phyloP scores from a whole-genome alignment of 2,113 vertebrate genomes.

The Octodon degus region DNA sequence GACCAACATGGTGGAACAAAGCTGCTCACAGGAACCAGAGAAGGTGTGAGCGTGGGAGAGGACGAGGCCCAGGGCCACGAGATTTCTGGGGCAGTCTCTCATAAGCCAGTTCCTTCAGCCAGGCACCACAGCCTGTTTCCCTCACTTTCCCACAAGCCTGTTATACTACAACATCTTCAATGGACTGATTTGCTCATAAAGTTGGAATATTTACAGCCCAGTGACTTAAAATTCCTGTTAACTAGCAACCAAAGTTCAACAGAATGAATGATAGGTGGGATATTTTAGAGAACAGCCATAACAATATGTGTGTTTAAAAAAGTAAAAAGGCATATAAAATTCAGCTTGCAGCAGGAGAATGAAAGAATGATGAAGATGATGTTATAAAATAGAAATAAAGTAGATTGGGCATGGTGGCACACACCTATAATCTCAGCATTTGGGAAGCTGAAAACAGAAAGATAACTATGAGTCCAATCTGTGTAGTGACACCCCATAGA shows the following conservation, averaged over 20 bases:
- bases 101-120: neutral
- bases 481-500: too few relatives aligned
- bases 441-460: too few relatives aligned
- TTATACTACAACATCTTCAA: neutral
- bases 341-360: neutral
- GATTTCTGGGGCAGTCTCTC: neutral
- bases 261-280: neutral
- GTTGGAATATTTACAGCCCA: neutral
- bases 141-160: neutral
- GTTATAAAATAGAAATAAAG: neutral
- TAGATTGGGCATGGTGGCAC: too few relatives aligned
- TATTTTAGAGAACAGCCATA: neutral
- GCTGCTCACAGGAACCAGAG: neutral
- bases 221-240: neutral
- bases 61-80: neutral
- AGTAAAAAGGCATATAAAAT: constrained; percentile 1
- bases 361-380: neutral
- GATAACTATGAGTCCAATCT: too few relatives aligned
- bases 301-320: neutral
- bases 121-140: neutral
- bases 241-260: neutral
- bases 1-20: neutral
- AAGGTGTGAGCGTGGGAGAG: neutral
- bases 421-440: too few relatives aligned
- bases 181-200: neutral